Base-by-base conservation (phyloP, 1,140 invertebrate genomes). In the Drosophila neocordata region DNA sequence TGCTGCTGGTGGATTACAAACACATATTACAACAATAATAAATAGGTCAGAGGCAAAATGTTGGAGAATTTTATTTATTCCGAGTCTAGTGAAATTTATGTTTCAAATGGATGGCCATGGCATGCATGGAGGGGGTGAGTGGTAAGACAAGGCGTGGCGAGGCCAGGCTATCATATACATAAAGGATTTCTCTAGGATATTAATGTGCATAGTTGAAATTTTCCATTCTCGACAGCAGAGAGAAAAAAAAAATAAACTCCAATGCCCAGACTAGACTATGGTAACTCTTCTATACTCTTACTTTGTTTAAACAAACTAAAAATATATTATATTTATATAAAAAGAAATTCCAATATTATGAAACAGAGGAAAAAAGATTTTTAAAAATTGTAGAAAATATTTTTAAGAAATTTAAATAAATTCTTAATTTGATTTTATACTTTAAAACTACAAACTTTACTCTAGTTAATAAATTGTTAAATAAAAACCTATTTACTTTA, bases 21-120 rank as follows among this genome's bases (percentile, higher is more conserved):
- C 41, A 48, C 15, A 48, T 48, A 48, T 48, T 48, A 48, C 41
- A 48, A 48, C 41, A 48, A 48, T 48, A 48, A 48, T 48, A 48
- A 48, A 48, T 48, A 48, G 41, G 41, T 48, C 41, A 48, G 41
- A 48, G 41, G 18, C 18, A 73, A 52, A 52, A 56, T 60, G 48
- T 56, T 72, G 41, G 41, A 48, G 41, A 48, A 48, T 48, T 48
- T 48, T 48, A 48, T 48, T 48, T 48, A 48, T 48, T 48, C 18
- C 41, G 41, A 48, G 41, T 48, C 41, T 48, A 48, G 41, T 48
- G 41, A 48, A 48, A 48, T 48, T 48, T 48, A 48, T 48, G 41
- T 48, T 48, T 48, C 41, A 18, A 48, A 15, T 44, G 13, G 41
- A 18, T 44, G 41, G 41, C 6, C 41, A 0, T 44, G 15, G 41